phyloP scores from a whole-genome alignment of 2,797 vertebrate species.

The Intellagama lesueurii region DNA sequence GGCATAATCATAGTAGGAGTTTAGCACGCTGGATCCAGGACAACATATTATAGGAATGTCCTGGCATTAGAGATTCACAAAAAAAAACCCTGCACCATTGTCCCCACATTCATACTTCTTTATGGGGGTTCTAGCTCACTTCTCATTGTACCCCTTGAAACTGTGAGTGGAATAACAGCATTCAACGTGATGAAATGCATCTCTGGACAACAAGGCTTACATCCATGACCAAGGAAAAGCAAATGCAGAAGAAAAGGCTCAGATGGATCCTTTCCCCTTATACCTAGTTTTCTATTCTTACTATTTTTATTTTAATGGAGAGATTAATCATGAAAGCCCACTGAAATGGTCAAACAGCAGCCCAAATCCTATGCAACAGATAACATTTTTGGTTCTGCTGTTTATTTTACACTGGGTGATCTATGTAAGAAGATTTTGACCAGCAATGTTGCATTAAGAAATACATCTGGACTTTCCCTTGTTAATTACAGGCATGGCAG shows the following conservation, averaged over 20 bases:
- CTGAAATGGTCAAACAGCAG: too few relatives aligned
- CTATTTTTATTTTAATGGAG: neutral
- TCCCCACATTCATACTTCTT: neutral
- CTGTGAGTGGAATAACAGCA: neutral
- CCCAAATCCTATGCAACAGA: too few relatives aligned
- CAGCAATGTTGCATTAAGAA: neutral
- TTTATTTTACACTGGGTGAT: too few relatives aligned
- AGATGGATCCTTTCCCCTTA: neutral
- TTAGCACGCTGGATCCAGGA: neutral
- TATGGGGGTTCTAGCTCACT: neutral
- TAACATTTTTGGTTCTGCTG: too few relatives aligned
- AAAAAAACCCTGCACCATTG: neutral
- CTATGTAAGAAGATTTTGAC: too few relatives aligned
- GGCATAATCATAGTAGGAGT: too few relatives aligned
- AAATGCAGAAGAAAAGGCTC: neutral
- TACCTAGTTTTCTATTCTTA: neutral
- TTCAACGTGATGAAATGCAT: neutral
- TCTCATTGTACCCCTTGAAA: neutral
- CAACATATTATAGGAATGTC: neutral
- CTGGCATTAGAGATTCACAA: neutral
- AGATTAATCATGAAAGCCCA: neutral
- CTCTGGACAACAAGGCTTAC: neutral
- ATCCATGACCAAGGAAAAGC: neutral
- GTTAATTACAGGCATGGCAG: neutral
- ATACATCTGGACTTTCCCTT: neutral